Conservation (phyloP, 2,888 invertebrate genomes). For the Melangyna quadrimaculata region DNA sequence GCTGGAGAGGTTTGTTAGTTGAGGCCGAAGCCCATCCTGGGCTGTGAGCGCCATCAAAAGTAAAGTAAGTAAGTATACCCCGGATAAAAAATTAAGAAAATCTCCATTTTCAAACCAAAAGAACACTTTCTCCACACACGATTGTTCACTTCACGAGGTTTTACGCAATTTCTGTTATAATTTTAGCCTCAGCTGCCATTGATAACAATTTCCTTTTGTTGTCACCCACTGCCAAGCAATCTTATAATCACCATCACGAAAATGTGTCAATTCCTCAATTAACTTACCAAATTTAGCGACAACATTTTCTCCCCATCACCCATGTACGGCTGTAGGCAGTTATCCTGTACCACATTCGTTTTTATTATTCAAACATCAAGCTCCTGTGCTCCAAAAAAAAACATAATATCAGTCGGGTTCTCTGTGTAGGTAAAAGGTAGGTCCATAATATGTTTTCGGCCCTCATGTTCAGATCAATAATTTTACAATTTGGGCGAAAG, state of each 20-base stretch:
- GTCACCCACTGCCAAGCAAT: background rate
- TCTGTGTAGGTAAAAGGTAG: background rate
- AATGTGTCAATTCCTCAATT: conserved; percentile 58
- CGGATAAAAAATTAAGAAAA: too few species aligned
- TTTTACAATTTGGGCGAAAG: conserved; percentile 57
- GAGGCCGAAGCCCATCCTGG: too few species aligned
- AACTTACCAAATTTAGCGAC: conserved; percentile 58
- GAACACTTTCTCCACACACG: too few species aligned
- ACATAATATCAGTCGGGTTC: conserved; percentile 31
- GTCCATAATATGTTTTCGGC: background rate
- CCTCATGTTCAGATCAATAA: conserved; percentile 36
- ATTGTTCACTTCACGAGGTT: too few species aligned
- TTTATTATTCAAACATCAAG: conserved; percentile 27
- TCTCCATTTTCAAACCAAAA: too few species aligned
- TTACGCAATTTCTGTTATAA: too few species aligned
- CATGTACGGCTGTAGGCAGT: conserved; percentile 52
- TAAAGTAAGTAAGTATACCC: too few species aligned
- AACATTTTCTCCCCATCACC: conserved; percentile 44
- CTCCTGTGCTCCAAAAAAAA: conserved; percentile 41
- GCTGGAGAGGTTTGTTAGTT: too few species aligned
- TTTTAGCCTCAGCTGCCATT: too few species aligned
- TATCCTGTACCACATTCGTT: background rate
- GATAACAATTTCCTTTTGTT: background rate
- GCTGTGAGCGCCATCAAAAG: too few species aligned
- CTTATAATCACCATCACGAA: conserved; percentile 6